Conservation (phyloP, 1,140 invertebrate genomes). For the Asobara japonica region DNA sequence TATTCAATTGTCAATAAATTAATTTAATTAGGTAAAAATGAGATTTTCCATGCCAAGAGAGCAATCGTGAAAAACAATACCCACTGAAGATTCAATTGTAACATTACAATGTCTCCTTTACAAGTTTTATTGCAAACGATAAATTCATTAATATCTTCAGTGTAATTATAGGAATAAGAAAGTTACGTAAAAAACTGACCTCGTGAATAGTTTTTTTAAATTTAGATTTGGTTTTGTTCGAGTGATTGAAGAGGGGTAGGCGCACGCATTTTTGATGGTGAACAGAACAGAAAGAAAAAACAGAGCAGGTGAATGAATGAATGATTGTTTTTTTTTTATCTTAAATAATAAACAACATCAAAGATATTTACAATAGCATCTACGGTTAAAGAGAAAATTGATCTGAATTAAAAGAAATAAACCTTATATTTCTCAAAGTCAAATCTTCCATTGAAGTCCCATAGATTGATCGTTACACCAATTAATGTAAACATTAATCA, state of each 20-base stretch:
- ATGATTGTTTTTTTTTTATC: constrained; percentile 26
- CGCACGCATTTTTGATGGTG: constrained; percentile 14
- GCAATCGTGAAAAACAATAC: constrained; percentile 18
- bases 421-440: not conserved
- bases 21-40: not conserved
- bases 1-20: not conserved
- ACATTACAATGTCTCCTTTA: not conserved
- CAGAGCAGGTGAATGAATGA: constrained; percentile 55
- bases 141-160: constrained; percentile 15
- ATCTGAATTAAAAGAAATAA: too few relatives aligned
- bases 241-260: constrained; percentile 49
- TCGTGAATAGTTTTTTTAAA: constrained; percentile 46
- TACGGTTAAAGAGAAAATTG: too few relatives aligned
- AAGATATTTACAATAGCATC: constrained; percentile 18
- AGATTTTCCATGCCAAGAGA: not conserved
- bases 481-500: too few relatives aligned
- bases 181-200: constrained; percentile 67
- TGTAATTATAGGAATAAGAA: constrained; percentile 60
- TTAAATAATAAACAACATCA: constrained; percentile 27
- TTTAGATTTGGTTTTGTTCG: constrained; percentile 47
- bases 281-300: constrained; percentile 48
- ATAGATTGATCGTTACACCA: too few relatives aligned
- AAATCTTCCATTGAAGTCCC: not conserved
- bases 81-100: not conserved
- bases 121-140: constrained; percentile 1